A percentile compares a stretch with the other conserved stretches of the same genome.
These are phyloP conservation scores for Agapornis roseicollis DNA, from an alignment of 2,113 vertebrate genomes.

Conservation along the genomic window DNA sequence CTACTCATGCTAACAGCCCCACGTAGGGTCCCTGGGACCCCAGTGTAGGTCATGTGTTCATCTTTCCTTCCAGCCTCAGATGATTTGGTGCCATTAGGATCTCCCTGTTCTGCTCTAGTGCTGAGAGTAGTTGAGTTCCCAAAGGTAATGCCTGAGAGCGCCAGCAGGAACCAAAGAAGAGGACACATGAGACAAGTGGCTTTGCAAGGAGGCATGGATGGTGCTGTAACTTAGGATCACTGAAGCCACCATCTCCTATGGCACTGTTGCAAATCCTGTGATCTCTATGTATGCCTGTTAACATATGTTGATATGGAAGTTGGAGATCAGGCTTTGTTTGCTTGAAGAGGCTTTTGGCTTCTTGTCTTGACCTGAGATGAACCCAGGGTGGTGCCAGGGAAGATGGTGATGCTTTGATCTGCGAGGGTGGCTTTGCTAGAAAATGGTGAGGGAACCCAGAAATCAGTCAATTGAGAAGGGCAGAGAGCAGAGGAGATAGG, in stretches of 20 bases:
- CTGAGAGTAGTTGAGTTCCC: neutral
- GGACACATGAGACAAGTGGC: neutral
- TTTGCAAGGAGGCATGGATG: neutral
- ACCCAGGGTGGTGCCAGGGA: neutral
- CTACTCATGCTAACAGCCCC: neutral
- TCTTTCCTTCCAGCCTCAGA: neutral
- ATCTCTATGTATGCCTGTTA: neutral
- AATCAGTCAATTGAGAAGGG: neutral
- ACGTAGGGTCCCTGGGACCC: neutral
- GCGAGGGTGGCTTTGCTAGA: neutral
- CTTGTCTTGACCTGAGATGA: neutral
- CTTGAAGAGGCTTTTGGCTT: neutral
- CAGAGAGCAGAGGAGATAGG: neutral
- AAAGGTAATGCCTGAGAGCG: neutral
- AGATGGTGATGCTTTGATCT: fast-evolving
- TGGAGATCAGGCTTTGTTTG: neutral
- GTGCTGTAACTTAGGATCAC: neutral
- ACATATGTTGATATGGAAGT: fast-evolving
- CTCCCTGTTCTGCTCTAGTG: neutral
- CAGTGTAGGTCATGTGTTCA: neutral
- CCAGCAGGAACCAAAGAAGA: neutral
- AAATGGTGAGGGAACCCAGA: neutral
- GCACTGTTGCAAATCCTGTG: neutral
- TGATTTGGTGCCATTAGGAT: neutral
- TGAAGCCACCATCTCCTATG: neutral